phyloP scores from a whole-genome alignment of 1,140 invertebrate genomes.

The Aricia agestis region DNA sequence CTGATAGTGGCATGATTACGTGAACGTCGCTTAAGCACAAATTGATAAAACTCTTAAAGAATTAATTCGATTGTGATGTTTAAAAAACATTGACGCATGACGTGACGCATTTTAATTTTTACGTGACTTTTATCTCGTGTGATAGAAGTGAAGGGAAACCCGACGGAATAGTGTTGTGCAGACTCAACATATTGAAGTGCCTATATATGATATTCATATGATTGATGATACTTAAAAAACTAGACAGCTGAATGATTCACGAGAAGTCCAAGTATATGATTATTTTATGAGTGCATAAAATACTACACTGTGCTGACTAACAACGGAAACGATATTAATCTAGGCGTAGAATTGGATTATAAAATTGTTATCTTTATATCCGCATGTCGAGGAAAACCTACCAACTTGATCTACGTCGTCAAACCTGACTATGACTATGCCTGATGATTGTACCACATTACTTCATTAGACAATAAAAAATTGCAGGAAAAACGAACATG shows the following conservation, averaged over 20 bases:
- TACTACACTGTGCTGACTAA: neutral
- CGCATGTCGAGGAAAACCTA: neutral
- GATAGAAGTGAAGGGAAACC: neutral
- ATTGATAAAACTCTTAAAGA: neutral
- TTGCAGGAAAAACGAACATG: slow-evolving; percentile 1
- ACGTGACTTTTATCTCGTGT: neutral
- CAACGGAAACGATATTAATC: slow-evolving; percentile 4
- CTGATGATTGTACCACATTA: neutral
- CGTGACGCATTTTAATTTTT: neutral
- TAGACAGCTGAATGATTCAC: neutral
- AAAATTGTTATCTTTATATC: slow-evolving; percentile 5
- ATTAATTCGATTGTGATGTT: neutral
- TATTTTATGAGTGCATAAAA: neutral
- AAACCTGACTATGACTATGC: neutral
- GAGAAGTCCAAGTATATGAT: neutral
- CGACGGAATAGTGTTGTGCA: neutral
- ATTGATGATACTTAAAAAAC: slow-evolving; percentile 1
- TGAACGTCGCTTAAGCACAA: neutral
- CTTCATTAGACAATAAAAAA: neutral
- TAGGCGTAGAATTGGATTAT: neutral
- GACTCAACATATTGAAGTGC: neutral
- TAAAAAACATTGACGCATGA: neutral
- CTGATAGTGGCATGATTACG: slow-evolving; percentile 2
- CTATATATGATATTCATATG: neutral
- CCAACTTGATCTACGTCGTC: neutral